Conservation (phyloP, 2,888 invertebrate genomes). For the Micropterix aruncella region DNA sequence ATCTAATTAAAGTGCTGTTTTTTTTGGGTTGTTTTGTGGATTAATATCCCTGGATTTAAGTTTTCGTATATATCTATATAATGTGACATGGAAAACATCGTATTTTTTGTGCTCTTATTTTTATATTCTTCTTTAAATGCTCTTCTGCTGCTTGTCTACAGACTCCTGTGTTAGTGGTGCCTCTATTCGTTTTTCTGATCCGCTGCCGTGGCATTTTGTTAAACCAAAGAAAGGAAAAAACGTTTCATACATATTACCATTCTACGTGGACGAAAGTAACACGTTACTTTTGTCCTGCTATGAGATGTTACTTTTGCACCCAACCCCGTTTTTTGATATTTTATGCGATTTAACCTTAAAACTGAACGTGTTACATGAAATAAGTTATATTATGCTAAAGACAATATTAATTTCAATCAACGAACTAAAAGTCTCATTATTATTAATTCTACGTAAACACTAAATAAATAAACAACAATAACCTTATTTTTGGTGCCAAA, state of each 20-base stretch:
- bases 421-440: background rate
- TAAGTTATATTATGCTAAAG: background rate
- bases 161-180: background rate
- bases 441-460: background rate
- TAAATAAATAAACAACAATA: background rate
- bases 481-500: background rate
- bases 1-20: too few relatives aligned
- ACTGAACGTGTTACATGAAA: background rate
- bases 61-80: too few relatives aligned
- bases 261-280: background rate
- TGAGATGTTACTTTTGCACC: background rate
- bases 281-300: background rate
- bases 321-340: background rate
- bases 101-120: slow-evolving; percentile 7
- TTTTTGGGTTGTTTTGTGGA: too few relatives aligned
- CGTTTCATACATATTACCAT: background rate
- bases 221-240: background rate
- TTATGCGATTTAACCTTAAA: background rate
- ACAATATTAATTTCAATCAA: background rate
- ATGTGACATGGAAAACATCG: slow-evolving; percentile 8
- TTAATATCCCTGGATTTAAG: too few relatives aligned
- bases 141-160: background rate
- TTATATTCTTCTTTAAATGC: slow-evolving; percentile 2
- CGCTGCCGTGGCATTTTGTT: too few relatives aligned
- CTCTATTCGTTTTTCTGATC: too few relatives aligned